Base-by-base conservation (phyloP, 2,888 invertebrate species). In the Branchipolynoe longqiensis region DNA sequence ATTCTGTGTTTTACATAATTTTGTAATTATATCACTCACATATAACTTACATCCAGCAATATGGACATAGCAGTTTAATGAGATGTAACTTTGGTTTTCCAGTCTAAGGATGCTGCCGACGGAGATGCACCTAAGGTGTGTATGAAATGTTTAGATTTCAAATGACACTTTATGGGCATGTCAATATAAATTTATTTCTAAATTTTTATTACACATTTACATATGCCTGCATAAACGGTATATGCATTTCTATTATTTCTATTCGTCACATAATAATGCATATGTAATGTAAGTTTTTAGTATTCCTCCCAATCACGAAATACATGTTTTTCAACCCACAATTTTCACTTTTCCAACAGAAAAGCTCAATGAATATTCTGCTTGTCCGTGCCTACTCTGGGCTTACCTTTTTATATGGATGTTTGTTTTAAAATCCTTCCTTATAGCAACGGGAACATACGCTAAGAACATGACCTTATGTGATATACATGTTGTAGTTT, bases 121-220 rank as follows among this genome's bases (percentile, higher is more conserved):
- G 58, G 58, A n/a, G 58, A 58, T 58, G 58, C 12, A 8, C 58
- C 58, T 4, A 58, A 58, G n/a, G 58, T 58, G 58, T n/a, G 58
- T n/a, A n/a, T 58, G n/a, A 58, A 48, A 48, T 48, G 48, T 12
- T 48, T 58, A 4, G 22, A n/a, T 14, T n/a, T n/a, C 22, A 14
- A 14, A 14, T 58, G 12, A 14, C 4, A 4, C n/a, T n/a, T 58
- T 14, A n/a, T 58, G 4, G 4, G n/a, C 4, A 58, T 18, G n/a
- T 48, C 18, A 48, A 48, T 48, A 48, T 48, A 12, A 48, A 12
- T 18, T 12, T 48, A 48, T 48, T 48, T 48, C 8, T 48, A 48
- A 48, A 18, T 8, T 48, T 48, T 48, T 18, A 48, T 48, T 48
- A 12, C 18, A 12, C 48, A 8, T 48, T 12, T 48, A 48, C 18